Evolutionary conservation across 2,113 vertebrate species (phyloP).

Genomic region (Actenoides lindsayi): DNA sequence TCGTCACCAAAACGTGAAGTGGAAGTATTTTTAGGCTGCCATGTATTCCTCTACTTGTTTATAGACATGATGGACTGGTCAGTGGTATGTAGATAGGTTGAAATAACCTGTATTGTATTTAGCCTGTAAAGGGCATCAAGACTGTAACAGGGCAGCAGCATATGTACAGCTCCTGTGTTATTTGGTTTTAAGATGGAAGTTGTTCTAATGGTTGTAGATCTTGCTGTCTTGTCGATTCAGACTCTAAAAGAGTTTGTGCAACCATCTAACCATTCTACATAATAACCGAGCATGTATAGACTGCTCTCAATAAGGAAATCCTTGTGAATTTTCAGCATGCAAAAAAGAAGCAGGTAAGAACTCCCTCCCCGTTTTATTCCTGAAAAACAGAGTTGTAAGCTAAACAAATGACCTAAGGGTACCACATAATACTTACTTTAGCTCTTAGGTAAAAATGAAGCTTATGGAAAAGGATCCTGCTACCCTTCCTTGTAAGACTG

Average conservation of each 20-base stretch:
- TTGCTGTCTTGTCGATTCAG: background rate
- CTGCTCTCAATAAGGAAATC: background rate
- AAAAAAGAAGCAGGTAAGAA: background rate
- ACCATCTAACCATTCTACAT: background rate
- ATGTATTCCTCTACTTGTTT: accelerated
- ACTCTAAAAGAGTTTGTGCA: background rate
- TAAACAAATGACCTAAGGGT: background rate
- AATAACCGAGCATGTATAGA: background rate
- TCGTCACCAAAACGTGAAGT: background rate
- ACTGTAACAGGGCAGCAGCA: accelerated
- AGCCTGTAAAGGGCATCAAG: background rate
- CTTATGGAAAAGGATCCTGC: background rate
- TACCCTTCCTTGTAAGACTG: background rate
- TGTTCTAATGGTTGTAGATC: background rate
- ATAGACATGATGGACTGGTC: accelerated
- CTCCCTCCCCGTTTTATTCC: accelerated
- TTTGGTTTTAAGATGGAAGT: background rate
- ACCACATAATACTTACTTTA: background rate
- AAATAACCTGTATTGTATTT: background rate
- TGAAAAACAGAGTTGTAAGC: background rate
- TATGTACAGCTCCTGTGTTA: background rate
- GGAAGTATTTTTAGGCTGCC: background rate
- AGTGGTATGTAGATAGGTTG: background rate
- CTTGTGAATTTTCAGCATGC: background rate
- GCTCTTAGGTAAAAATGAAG: background rate